Evolutionary conservation across 2,113 vertebrate species (phyloP), one percentile per base, ranked within the genome.

Genomic region (Cairina moschata): DNA sequence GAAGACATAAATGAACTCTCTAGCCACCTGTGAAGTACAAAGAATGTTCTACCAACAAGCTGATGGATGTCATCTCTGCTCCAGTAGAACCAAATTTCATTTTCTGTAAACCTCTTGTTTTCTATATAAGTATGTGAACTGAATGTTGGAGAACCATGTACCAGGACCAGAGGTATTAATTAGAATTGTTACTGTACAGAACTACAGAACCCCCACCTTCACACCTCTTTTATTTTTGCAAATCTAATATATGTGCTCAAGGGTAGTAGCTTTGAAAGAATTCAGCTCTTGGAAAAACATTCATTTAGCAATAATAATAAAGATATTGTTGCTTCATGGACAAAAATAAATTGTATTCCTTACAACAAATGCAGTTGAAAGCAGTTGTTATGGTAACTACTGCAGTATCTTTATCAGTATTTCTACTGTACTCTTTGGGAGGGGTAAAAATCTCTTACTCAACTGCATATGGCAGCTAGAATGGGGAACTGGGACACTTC

Each of bases 341-440:
- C 81, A 83, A 75, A 63, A 88, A 56, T n/a, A 58, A 77, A 91
- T 44, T 21, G 13, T 66, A 36, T 86, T 89, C 71, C 55, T 68
- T 65, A 46, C 25, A 63, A 78, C 54, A 81, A 11, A 58, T 83
- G 34, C 55, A 77, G 74, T 84, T 89, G 68, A 89, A 88, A 90
- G 83, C 84, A 82, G 87, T 97, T 96, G 94, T 96, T 97, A 97
- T 85, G 96, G 90, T 91, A 97, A 97, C 93, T 82, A 21, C 66
- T 91, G 74, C 71, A 66, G 56, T 63, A 54, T 72, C 72, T 88
- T 82, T 62, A 44, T 68, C 12, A 7, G 31, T 83, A 44, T 91
- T 93, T 88, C 72, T 90, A 4, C 55, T 65, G 55, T 50, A 13
- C 23, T 83, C 18, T 34, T 77, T 58, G 48, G 40, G 48, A 87